Percentiles rank a stretch among this genome's conserved stretches.
These are phyloP conservation scores for Chloroceryle aenea DNA, from an alignment of 2,113 vertebrate species.

Conservation along the genomic window DNA sequence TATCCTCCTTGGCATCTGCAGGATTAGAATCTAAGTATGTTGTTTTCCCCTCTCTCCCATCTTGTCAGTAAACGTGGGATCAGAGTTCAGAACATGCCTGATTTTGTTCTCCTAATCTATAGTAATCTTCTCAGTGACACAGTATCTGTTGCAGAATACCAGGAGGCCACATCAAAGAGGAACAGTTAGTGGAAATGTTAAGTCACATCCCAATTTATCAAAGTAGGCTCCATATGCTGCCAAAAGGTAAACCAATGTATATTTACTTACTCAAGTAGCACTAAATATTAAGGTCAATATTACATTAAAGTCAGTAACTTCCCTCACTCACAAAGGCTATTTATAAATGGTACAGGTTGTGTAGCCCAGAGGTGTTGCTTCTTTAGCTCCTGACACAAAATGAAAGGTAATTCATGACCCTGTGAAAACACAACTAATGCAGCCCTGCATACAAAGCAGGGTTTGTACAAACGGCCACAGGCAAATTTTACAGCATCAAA, in stretches of 20 bases:
- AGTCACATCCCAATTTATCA: not conserved
- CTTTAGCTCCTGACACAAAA: not conserved
- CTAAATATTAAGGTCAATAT: not conserved
- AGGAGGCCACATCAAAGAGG: not conserved
- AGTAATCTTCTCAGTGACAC: slow-evolving; percentile 50
- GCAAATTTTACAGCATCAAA: not conserved
- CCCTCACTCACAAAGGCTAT: not conserved
- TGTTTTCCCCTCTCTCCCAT: not conserved
- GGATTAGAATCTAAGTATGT: slow-evolving; percentile 50
- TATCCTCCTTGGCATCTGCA: not conserved
- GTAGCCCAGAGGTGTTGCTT: not conserved
- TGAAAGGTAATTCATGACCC: not conserved
- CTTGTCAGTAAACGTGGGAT: slow-evolving; percentile 24
- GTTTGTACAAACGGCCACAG: not conserved
- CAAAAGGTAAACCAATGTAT: not conserved
- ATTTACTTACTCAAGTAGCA: not conserved
- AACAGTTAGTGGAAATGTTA: not conserved
- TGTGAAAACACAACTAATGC: not conserved
- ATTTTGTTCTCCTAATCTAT: slow-evolving; percentile 48
- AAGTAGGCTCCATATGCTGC: not conserved
- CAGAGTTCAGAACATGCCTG: slow-evolving; percentile 59
- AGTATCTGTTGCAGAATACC: slow-evolving; percentile 31
- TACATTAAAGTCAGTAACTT: not conserved
- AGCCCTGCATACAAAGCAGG: not conserved
- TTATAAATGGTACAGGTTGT: not conserved